phyloP scores from a whole-genome alignment of 1,140 invertebrate genomes.

The Drosophila triauraria region DNA sequence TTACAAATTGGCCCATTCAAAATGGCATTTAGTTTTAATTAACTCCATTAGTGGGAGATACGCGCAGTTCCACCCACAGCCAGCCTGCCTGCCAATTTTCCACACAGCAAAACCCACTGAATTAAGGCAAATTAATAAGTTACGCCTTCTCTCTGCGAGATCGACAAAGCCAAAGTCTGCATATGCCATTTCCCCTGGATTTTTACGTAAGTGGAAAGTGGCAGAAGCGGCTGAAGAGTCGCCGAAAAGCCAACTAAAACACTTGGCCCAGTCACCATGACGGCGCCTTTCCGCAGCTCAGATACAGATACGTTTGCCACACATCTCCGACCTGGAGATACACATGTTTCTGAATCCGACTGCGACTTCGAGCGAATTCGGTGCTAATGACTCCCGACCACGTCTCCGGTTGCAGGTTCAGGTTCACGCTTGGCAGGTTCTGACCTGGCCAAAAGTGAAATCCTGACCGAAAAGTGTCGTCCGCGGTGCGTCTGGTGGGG shows the following conservation, averaged over 20 bases:
- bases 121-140: constrained; percentile 81
- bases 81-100: constrained; percentile 60
- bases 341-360: constrained; percentile 27
- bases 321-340: constrained; percentile 26
- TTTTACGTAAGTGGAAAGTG: constrained; percentile 58
- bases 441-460: constrained; percentile 68
- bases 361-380: constrained; percentile 9
- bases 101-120: constrained; percentile 65
- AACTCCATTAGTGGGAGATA: constrained; percentile 47
- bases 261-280: constrained; percentile 49
- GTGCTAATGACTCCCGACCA: constrained; percentile 49
- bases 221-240: constrained; percentile 25
- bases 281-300: constrained; percentile 42
- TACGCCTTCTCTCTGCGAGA: constrained; percentile 27
- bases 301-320: constrained; percentile 20
- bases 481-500: not conserved
- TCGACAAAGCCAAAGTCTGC: constrained; percentile 30
- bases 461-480: constrained; percentile 42
- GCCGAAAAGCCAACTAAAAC: constrained; percentile 42
- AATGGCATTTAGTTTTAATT: constrained; percentile 49
- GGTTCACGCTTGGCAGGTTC: constrained; percentile 64
- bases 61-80: constrained; percentile 28
- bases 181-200: constrained; percentile 56
- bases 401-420: constrained; percentile 25
- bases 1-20: constrained; percentile 44